Percentiles rank a stretch among this genome's conserved stretches.
Evolutionary conservation across 2,888 invertebrate species (phyloP).

Genomic region (Sphecodes monilicornis): DNA sequence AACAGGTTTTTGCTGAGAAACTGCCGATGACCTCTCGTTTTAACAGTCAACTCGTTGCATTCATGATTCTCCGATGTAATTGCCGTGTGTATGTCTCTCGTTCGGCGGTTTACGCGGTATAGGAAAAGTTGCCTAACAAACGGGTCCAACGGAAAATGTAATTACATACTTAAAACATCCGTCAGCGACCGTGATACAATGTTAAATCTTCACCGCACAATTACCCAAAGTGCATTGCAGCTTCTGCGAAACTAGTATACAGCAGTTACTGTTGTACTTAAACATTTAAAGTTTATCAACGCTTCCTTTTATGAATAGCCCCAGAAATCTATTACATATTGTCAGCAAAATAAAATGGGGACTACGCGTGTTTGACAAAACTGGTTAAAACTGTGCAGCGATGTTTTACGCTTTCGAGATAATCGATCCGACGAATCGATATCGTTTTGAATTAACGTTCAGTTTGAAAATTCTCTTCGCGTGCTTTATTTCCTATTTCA

Average conservation of each 20-base stretch:
- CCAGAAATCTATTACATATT: background rate
- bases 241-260: background rate
- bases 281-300: background rate
- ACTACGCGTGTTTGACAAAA: background rate
- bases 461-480: background rate
- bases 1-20: slow-evolving; percentile 75
- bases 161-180: background rate
- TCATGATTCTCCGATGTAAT: slow-evolving; percentile 20
- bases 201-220: background rate
- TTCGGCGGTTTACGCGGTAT: slow-evolving; percentile 10
- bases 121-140: background rate
- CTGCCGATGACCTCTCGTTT: slow-evolving; percentile 59
- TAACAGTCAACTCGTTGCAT: slow-evolving; percentile 6
- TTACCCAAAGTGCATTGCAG: background rate
- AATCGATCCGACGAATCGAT: background rate
- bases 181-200: background rate
- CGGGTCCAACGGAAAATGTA: background rate
- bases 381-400: background rate
- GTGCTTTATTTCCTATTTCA: no score
- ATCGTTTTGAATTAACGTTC: background rate
- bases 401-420: background rate
- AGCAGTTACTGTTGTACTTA: background rate
- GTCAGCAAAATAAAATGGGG: background rate
- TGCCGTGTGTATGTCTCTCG: background rate
- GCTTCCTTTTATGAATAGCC: background rate